These are phyloP conservation scores for Palloptera scutellata DNA, from an alignment of 2,888 invertebrate genomes.

Conservation along the genomic window DNA sequence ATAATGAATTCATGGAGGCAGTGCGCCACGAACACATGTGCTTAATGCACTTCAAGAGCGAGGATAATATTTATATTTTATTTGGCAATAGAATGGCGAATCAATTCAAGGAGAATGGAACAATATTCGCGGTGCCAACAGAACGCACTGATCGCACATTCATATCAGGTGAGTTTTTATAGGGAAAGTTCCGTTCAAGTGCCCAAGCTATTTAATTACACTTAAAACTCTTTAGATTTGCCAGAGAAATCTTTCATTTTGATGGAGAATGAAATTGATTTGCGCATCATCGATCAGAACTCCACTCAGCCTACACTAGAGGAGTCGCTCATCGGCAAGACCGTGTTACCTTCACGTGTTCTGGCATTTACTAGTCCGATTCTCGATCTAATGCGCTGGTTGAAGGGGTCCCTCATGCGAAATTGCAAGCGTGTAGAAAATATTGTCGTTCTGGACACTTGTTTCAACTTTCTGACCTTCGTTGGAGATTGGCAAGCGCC, in stretches of 20 bases:
- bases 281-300: conserved; percentile 55
- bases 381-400: conserved; percentile 57
- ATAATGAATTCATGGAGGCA: conserved; percentile 62
- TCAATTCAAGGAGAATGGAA: conserved; percentile 60
- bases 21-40: conserved; percentile 60
- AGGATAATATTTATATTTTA: conserved; percentile 59
- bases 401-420: conserved; percentile 57
- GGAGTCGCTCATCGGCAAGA: conserved; percentile 54
- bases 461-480: conserved; percentile 57
- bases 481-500: conserved; percentile 59
- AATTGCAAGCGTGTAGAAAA: conserved; percentile 57
- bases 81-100: conserved; percentile 59
- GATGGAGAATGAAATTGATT: conserved; percentile 60
- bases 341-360: conserved; percentile 57
- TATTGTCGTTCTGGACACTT: conserved; percentile 53
- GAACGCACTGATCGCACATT: conserved; percentile 54
- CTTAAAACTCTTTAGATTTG: conserved; percentile 49
- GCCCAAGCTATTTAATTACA: background rate
- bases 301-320: conserved; percentile 50
- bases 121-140: conserved; percentile 60
- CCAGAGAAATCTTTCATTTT: conserved; percentile 59
- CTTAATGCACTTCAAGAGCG: conserved; percentile 61
- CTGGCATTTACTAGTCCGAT: conserved; percentile 56
- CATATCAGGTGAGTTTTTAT: conserved; percentile 50
- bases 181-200: background rate